Percentiles rank a stretch among this genome's conserved stretches.
These are phyloP conservation scores for Plagodis pulveraria DNA, from an alignment of 2,888 invertebrate species.

Conservation along the genomic window DNA sequence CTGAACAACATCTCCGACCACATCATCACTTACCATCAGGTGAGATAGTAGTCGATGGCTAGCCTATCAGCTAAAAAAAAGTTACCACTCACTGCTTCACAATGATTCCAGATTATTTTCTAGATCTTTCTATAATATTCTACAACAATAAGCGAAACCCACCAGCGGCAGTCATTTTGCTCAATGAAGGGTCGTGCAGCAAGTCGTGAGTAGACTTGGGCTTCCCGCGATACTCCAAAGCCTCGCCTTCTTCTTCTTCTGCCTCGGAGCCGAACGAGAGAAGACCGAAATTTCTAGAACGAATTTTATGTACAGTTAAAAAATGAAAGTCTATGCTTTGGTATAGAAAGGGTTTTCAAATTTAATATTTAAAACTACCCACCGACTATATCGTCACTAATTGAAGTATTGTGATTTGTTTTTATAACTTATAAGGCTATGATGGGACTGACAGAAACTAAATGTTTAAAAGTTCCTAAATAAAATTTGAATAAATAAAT, in stretches of 20 bases:
- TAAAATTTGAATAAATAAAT: no score
- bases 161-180: constrained; percentile 88
- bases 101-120: background rate
- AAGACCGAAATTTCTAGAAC: constrained; percentile 94
- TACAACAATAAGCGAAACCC: background rate
- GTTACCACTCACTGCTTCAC: background rate
- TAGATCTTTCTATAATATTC: background rate
- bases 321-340: no score
- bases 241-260: constrained; percentile 97
- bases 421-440: no score
- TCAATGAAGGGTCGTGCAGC: constrained; percentile 94
- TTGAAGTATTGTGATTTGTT: no score
- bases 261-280: constrained; percentile 98
- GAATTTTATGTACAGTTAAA: background rate
- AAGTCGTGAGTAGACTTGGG: constrained; percentile 98
- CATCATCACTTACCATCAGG: background rate
- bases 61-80: no score
- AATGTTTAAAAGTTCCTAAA: no score
- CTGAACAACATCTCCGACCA: no score
- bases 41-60: background rate
- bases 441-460: no score
- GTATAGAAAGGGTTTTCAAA: no score
- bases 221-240: constrained; percentile 89
- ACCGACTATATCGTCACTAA: no score
- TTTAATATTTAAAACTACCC: no score